Base-by-base conservation (phyloP, 2,888 invertebrate species). In the Clivina fossor region DNA sequence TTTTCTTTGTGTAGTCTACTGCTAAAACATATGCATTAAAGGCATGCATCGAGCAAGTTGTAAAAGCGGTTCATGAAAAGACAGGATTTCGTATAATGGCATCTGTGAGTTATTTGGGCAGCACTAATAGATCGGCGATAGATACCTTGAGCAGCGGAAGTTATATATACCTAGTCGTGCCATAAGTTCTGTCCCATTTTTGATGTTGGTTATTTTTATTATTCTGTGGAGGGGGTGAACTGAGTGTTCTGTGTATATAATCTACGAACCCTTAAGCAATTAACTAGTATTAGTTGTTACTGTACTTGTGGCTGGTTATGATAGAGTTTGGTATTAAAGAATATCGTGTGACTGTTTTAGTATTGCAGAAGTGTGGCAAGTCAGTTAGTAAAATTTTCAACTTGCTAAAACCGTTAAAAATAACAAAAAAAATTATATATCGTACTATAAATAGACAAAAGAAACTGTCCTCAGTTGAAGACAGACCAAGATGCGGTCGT, bases 401-500 rank as follows among this genome's bases (percentile, higher is more conserved):
- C 7, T 33, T 41, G 30, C 11, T 40, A n/a, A 32, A 51, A 41
- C 41, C 20, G 13, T 41, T 51, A 15, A 37, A 32, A 33, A 51
- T 40, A 13, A 16, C 18, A 11, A 37, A 19, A 28, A 37, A 16
- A 15, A 38, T 37, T 26, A 19, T 48, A 5, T 49, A 49, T 24
- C 37, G 49, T 5, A 11, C 49, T 26, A 24, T 48, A n/a, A 35
- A 35, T 11, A 33, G 35, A 8, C 24, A 35, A 9, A 22, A 15
- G 13, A 37, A 48, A 24, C n/a, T 37, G 15, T 35, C 24, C 13
- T 19, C 18, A 33, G 32, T 32, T 11, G 32, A 11, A 19, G 47
- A 47, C 33, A 35, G 47, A 33, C n/a, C 19, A 20, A 47, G 47
- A 47, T 19, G 33, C 33, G 32, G 47, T 33, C 47, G 47, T 47